Conservation (phyloP, 2,797 vertebrate genomes). For the Pseudopleuronectes americanus region DNA sequence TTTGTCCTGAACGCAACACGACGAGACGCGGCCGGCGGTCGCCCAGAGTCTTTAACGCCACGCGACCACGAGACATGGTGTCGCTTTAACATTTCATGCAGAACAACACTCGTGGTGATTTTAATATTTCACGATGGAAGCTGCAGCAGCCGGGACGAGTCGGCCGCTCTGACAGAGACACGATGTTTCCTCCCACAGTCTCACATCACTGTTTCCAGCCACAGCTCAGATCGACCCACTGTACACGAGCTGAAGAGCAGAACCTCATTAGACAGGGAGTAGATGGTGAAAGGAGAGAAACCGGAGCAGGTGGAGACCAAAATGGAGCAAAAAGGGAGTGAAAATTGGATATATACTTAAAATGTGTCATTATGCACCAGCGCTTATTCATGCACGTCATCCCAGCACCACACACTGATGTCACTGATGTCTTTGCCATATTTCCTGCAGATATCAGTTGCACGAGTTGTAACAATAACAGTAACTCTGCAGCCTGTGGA, state of each 20-base stretch:
- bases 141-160: not conserved
- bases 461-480: not conserved
- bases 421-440: not conserved
- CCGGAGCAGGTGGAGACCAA: no score
- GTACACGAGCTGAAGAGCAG: no score
- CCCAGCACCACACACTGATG: no score
- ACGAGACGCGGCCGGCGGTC: not conserved
- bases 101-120: slow-evolving; percentile 14
- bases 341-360: no score
- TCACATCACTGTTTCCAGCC: no score
- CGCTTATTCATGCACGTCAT: no score
- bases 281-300: no score
- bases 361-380: no score
- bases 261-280: no score
- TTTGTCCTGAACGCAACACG: slow-evolving; percentile 16
- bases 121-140: slow-evolving; percentile 57
- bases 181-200: not conserved
- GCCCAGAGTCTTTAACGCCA: not conserved
- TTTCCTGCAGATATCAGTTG: not conserved
- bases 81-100: slow-evolving; percentile 56
- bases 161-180: not conserved
- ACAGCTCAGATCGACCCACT: no score
- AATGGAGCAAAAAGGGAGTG: no score
- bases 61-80: not conserved
- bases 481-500: not conserved